phyloP scores from a whole-genome alignment of 1,140 invertebrate genomes.

The Diorhabda elongata region DNA sequence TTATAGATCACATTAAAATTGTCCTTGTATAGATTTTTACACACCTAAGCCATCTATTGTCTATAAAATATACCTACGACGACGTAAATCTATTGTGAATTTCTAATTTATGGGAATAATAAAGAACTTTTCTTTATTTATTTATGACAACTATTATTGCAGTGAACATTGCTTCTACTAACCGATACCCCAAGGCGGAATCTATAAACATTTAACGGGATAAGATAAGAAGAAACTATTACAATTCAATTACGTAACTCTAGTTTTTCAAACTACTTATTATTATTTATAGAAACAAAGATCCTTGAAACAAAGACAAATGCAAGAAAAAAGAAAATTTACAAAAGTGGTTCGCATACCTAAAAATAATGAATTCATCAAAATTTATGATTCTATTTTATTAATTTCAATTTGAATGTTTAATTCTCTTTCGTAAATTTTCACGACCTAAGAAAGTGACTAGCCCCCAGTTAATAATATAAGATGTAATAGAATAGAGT shows the following conservation, averaged over 20 bases:
- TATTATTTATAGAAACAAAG: too few relatives aligned
- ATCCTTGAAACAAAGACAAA: too few relatives aligned
- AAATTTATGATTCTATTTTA: too few relatives aligned
- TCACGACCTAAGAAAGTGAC: too few relatives aligned
- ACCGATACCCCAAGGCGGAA: not conserved
- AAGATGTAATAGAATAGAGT: too few relatives aligned
- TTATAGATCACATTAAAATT: not conserved
- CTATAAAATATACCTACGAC: not conserved
- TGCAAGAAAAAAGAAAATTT: too few relatives aligned
- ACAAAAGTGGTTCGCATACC: too few relatives aligned
- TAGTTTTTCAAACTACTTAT: not conserved
- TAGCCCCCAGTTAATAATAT: too few relatives aligned
- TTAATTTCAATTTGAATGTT: too few relatives aligned
- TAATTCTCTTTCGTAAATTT: too few relatives aligned
- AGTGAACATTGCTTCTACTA: slow-evolving; percentile 2
- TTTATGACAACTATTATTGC: not conserved
- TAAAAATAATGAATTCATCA: too few relatives aligned
- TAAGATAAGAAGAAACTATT: not conserved
- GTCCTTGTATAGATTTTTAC: not conserved
- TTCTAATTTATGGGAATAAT: slow-evolving; percentile 1
- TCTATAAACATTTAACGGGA: not conserved
- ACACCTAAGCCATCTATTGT: not conserved
- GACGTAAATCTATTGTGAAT: not conserved
- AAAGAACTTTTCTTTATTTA: not conserved
- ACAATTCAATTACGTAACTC: not conserved